Evolutionary conservation across 2,797 vertebrate species (phyloP), one percentile per base, ranked within the genome.

Genomic region (Crypturellus tataupa): DNA sequence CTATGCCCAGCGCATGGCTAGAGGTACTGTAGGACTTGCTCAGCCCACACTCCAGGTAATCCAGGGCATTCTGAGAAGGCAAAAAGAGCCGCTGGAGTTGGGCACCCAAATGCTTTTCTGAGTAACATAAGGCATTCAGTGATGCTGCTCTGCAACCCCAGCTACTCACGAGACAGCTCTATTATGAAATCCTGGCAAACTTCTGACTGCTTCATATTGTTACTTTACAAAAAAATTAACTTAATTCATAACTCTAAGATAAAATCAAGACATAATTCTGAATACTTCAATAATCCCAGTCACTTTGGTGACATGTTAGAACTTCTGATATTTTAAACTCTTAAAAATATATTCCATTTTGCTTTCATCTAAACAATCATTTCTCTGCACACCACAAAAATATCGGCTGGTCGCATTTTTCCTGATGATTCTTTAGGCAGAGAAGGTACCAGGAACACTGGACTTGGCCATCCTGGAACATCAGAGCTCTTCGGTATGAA

Each of bases 21-120:
- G 98, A 98, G 5, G 98, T 97, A 84, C 98, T 98, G 89, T 98
- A 99, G 49, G 98, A 98, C 44, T 98, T 99, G 89, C 98, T 99
- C 79, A 99, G 97, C 95, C 96, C 98, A 42, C 98, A 98, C 19
- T 96, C 97, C 71, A 98, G 94, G 86, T 97, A 97, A 69, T 99
- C 99, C 94, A 98, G 98, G 64, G 90, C 92, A 53, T 98, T 98
- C 99, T 99, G 96, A 46, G 85, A 33, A 80, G 87, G 56, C 33
- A 82, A 35, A 78, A 73, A 81, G 47, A 90, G 42, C 2, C 31
- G 3, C 13, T 63, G 9, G 35, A 23, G 10, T 13, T n/a, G 58
- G 33, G 23, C 12, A 44, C 44, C 39, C 4, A 18, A 27, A 19
- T 13, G 3, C 6, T 51, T n/a, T 55, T 31, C 29, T 62, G 9